Conservation (phyloP, 2,113 vertebrate species). For the Nothoprocta perdicaria region DNA sequence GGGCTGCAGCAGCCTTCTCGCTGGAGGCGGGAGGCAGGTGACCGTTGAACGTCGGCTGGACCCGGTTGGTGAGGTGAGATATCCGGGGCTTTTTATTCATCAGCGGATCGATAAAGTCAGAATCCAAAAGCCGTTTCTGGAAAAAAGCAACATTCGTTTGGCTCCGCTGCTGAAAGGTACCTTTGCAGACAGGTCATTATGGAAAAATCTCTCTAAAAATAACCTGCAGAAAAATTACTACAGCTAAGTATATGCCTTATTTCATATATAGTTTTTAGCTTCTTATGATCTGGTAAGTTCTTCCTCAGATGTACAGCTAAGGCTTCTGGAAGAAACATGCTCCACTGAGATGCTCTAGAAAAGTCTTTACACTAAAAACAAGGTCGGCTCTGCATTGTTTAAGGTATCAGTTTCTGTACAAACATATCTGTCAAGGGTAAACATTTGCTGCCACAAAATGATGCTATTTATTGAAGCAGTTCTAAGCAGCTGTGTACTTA, state of each 20-base stretch:
- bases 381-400: accelerated
- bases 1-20: slow-evolving; percentile 71
- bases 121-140: slow-evolving; percentile 81
- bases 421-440: background rate
- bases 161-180: background rate
- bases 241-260: background rate
- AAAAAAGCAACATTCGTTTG: background rate
- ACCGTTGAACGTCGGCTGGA: slow-evolving; percentile 69
- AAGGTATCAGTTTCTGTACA: accelerated
- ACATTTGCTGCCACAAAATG: background rate
- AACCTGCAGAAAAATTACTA: background rate
- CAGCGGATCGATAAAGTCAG: slow-evolving; percentile 83
- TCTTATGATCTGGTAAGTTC: background rate
- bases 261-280: background rate
- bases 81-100: slow-evolving; percentile 87
- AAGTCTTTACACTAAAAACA: background rate
- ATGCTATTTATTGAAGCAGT: accelerated
- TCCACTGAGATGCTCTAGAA: background rate
- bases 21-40: slow-evolving; percentile 49
- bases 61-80: slow-evolving; percentile 83
- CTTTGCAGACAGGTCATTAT: background rate
- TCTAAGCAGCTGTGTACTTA: accelerated
- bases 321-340: background rate
- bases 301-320: background rate
- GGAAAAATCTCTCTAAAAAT: background rate